Evolutionary conservation across 2,113 vertebrate species (phyloP), one percentile per base, ranked within the genome.

Genomic region (Crotalus horridus): DNA sequence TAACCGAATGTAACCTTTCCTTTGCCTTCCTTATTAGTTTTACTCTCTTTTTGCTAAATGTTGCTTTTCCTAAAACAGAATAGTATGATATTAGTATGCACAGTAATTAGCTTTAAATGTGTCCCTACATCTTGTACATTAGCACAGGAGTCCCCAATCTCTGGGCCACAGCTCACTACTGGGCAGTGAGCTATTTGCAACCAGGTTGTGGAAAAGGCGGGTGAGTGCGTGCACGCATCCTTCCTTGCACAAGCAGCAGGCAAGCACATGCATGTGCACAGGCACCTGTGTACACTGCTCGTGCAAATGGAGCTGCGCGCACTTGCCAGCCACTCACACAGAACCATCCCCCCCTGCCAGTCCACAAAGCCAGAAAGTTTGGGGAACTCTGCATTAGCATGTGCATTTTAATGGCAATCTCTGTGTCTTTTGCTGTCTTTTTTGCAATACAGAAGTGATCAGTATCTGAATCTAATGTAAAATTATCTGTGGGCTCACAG

Each of bases 181-280:
- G 64, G 64, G n/a, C 64, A 2, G 5, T 69, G n/a, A 61, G 0
- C 59, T 26, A 1, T 61, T 61, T 61, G 59, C 24, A 61, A 69
- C 64, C 13, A 1, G 61, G 4, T 69, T 29, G 13, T 69, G 29
- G 61, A 69, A 69, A 69, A 6, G 11, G 11, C 12, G 0, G 29
- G 0, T 2, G 4, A 69, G 29, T 51, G 8, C 1, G 0, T 11
- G 3, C 12, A 0, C 1, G 4, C 12, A 26, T 69, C 12, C 61
- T 12, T 29, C n/a, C 4, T 69, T n/a, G 4, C 4, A 3, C 12
- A 64, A 11, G 12, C 29, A 69, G 61, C 10, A 0, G 61, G 26
- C 4, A 1, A 69, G 61, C 1, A 1, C 11, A 1, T 69, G 26
- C n/a, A n/a, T 69, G 61, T 69, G 61, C 10, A 29, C 61, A 1